A percentile compares a stretch with the other conserved stretches of the same genome.
These are phyloP conservation scores for Ageneiosus marmoratus DNA, from an alignment of 2,113 vertebrate genomes.

Conservation along the genomic window DNA sequence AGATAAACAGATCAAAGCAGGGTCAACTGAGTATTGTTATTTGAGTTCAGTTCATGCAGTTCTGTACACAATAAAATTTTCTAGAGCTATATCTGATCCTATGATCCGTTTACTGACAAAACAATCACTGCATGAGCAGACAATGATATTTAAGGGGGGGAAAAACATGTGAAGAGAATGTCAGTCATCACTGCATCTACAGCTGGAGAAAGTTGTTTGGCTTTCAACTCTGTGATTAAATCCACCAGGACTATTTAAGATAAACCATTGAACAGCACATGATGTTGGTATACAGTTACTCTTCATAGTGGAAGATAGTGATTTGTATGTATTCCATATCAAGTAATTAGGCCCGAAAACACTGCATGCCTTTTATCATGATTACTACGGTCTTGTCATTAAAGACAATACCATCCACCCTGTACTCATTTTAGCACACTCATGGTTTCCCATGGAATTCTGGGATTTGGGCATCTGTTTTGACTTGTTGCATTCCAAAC, in stretches of 20 bases:
- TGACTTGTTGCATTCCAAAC: slow-evolving; percentile 41
- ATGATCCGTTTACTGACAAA: neutral
- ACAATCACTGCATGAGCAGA: neutral
- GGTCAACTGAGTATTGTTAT: neutral
- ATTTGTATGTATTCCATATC: neutral
- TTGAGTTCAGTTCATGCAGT: neutral
- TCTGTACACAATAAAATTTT: neutral
- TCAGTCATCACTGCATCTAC: neutral
- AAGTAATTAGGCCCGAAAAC: no score
- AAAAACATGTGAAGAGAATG: neutral
- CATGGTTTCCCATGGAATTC: slow-evolving; percentile 31
- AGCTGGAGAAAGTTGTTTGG: neutral
- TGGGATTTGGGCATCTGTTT: slow-evolving; percentile 52
- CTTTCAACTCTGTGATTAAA: neutral
- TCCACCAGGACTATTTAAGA: neutral
- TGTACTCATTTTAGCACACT: slow-evolving; percentile 13
- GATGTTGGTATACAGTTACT: neutral
- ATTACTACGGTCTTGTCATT: neutral
- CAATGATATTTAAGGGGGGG: neutral
- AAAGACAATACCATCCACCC: neutral
- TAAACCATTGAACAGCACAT: neutral
- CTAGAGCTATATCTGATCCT: neutral
- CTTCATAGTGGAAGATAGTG: neutral
- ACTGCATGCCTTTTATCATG: neutral
- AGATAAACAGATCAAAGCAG: neutral